phyloP scores from a whole-genome alignment of 53 echinoderm and acorn worm species.

The Zoroaster sp. region DNA sequence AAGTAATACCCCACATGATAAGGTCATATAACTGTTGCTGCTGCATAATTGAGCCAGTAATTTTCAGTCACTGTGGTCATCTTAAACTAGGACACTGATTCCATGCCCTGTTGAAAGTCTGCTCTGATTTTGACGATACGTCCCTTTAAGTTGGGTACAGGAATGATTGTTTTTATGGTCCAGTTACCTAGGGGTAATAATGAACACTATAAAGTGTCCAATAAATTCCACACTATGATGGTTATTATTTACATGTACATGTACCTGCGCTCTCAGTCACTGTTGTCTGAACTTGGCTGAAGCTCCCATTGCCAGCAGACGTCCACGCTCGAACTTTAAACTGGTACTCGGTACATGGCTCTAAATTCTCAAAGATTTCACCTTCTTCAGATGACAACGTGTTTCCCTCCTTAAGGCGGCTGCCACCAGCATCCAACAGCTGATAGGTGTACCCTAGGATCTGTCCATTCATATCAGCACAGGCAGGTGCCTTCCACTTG shows the following conservation, averaged over 20 bases:
- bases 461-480: not conserved
- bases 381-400: not conserved
- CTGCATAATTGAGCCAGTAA: no score
- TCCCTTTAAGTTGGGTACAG: no score
- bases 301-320: constrained; percentile 68
- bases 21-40: no score
- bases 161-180: no score
- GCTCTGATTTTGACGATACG: no score
- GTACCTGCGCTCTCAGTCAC: constrained; percentile 3
- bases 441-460: constrained; percentile 38
- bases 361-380: constrained; percentile 42
- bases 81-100: no score
- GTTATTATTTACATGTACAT: not conserved
- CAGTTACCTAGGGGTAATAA: no score
- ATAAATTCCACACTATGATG: no score
- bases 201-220: no score
- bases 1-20: no score
- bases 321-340: constrained; percentile 71
- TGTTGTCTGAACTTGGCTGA: not conserved
- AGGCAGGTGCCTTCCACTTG: constrained; percentile 26
- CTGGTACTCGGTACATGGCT: constrained; percentile 64
- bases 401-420: not conserved
- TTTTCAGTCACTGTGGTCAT: no score
- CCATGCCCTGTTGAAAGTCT: not conserved
- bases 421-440: not conserved